Evolutionary conservation across 2,113 vertebrate species (phyloP), one percentile per base, ranked within the genome.

Genomic region (Pyxicephalus adspersus): DNA sequence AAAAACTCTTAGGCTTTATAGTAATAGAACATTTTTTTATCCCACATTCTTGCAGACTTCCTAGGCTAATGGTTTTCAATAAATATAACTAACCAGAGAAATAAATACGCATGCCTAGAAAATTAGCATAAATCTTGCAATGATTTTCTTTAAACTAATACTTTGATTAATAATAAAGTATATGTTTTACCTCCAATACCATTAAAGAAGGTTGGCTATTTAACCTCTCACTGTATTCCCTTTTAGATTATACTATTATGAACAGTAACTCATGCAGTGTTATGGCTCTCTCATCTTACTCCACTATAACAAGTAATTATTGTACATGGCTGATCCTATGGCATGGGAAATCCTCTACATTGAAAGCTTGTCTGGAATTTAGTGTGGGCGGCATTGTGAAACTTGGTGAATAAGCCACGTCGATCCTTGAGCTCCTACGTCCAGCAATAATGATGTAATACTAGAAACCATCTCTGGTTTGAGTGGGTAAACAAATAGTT

Each of bases 401-500:
- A 75, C 22, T 75, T 61, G 38, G 19, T 52, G 50, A 54, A 75
- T 23, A 66, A 66, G 65, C 23, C n/a, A 20, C 20, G 17, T 29
- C 57, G 70, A 63, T 75, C 45, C 25, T 64, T 61, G n/a, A 68
- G 26, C 38, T 22, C 51, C 38, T 58, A 70, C 70, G 50, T 61
- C 31, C 23, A 18, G 22, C 20, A 26, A 19, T 19, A 18, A 26
- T 82, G 80, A 82, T 54, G 23, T 82, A 38, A 75, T 26, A 23
- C 55, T 45, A 31, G 52, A 58, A 78, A 67, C 64, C 52, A 18
- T 78, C 52, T 31, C 29, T 25, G 31, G 45, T 66, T n/a, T 79
- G 65, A 70, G 70, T 75, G 70, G 71, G 60, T 64, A 74, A 75
- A 82, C 80, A 82, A 58, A 75, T 9, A 45, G 6, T 82, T 75